Percentiles rank a stretch among this genome's conserved stretches.
Evolutionary conservation across 2,888 invertebrate genomes (phyloP).

Genomic region (Didymodactylos carnosus): DNA sequence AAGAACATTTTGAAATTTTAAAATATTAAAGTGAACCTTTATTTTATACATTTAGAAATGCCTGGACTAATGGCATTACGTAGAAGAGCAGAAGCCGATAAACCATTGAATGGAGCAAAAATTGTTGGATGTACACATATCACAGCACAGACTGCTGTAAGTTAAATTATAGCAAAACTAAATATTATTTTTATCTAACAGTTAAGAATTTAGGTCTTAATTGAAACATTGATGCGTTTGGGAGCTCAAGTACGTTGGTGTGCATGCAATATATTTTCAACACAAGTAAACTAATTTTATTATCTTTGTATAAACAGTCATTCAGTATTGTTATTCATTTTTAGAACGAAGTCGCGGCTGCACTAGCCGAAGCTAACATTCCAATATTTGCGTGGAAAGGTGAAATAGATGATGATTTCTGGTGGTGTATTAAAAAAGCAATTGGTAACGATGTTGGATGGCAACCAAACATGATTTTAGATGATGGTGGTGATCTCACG

Average conservation of each 20-base stretch:
- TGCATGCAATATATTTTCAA: conserved; percentile 91
- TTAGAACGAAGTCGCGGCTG: conserved; percentile 86
- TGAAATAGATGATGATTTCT: conserved; percentile 89
- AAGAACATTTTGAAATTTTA: too few species aligned
- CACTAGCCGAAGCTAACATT: conserved; percentile 64
- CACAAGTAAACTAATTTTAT: conserved; percentile 37
- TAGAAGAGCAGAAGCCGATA: conserved; percentile 67
- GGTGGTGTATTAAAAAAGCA: conserved; percentile 96
- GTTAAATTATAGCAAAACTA: conserved; percentile 18
- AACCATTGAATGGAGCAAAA: conserved; percentile 79
- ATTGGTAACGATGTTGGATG: conserved; percentile 51
- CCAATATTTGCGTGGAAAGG: conserved; percentile 89
- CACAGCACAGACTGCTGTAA: conserved; percentile 84
- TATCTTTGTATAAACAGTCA: neutral
- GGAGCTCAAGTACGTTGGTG: conserved; percentile 83
- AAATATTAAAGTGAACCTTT: too few species aligned
- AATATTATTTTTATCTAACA: neutral
- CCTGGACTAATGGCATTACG: conserved; percentile 85
- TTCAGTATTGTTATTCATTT: conserved; percentile 18
- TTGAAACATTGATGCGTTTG: conserved; percentile 65
- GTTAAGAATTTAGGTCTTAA: conserved; percentile 43
- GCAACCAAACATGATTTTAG: conserved; percentile 89
- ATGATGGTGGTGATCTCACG: conserved; percentile 89
- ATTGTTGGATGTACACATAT: conserved; percentile 94
- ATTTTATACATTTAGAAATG: conserved; percentile 57